Evolutionary conservation across 1,140 invertebrate genomes (phyloP).

Genomic region (Aleiodes sp.): DNA sequence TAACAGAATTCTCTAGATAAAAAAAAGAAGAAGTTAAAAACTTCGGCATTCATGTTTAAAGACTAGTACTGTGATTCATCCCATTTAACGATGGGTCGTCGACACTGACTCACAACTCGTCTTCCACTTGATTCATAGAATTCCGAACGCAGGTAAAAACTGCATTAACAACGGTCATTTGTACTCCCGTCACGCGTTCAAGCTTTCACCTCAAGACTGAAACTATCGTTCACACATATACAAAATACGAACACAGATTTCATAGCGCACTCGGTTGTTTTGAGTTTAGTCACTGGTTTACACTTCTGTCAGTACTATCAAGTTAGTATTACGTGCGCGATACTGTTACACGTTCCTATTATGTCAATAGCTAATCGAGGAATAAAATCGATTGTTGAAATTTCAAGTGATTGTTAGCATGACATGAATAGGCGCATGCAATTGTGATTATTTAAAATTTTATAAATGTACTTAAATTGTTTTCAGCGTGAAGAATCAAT

Average conservation of each 20-base stretch:
- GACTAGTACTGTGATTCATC: constrained; percentile 18
- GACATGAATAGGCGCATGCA: not conserved
- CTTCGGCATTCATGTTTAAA: not conserved
- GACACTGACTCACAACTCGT: constrained; percentile 24
- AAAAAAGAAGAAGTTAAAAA: not conserved
- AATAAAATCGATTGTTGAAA: not conserved
- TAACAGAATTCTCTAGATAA: not conserved
- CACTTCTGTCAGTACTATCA: not conserved
- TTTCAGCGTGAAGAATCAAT: constrained; percentile 86
- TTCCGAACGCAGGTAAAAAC: constrained; percentile 6
- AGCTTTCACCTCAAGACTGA: constrained; percentile 12
- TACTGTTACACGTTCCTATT: not conserved
- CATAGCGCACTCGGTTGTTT: not conserved
- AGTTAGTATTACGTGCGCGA: not conserved
- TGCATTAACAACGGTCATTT: constrained; percentile 14
- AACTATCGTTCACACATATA: not conserved
- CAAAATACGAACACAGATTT: not conserved
- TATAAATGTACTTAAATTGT: constrained; percentile 11
- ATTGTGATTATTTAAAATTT: not conserved
- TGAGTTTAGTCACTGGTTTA: not conserved
- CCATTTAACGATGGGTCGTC: constrained; percentile 14
- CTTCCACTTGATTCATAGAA: constrained; percentile 26
- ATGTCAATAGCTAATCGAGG: not conserved
- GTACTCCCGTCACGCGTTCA: constrained; percentile 17
- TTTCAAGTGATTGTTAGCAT: not conserved